These are phyloP conservation scores for Noctua comes DNA, from an alignment of 2,888 invertebrate genomes.

Conservation along the genomic window DNA sequence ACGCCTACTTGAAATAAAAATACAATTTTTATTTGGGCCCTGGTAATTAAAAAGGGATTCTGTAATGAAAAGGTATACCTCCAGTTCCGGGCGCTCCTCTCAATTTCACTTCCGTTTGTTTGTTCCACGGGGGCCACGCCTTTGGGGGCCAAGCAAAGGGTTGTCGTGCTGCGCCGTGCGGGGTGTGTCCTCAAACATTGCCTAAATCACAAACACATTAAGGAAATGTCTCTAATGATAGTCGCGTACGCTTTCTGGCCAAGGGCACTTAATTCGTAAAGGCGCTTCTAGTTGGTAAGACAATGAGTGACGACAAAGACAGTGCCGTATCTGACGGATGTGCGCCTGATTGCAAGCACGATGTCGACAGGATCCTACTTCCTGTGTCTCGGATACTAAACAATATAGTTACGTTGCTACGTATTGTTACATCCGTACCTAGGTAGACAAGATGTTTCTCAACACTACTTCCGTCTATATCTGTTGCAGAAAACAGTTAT, in stretches of 20 bases:
- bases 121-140: constrained; percentile 86
- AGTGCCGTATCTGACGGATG: constrained; percentile 73
- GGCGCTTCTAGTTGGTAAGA: constrained; percentile 56
- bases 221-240: constrained; percentile 63
- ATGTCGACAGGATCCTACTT: constrained; percentile 74
- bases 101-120: constrained; percentile 90
- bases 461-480: constrained; percentile 45
- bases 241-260: constrained; percentile 44
- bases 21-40: constrained; percentile 89
- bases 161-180: constrained; percentile 78
- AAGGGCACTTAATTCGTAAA: constrained; percentile 56
- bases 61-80: constrained; percentile 90
- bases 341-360: constrained; percentile 81
- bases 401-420: constrained; percentile 52
- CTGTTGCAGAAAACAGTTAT: constrained; percentile 33
- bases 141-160: constrained; percentile 84
- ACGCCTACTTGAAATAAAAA: constrained; percentile 90
- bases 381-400: constrained; percentile 77
- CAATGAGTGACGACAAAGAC: constrained; percentile 59
- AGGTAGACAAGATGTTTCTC: constrained; percentile 38
- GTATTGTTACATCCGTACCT: constrained; percentile 16
- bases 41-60: constrained; percentile 90
- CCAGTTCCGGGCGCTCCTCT: constrained; percentile 89
- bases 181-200: constrained; percentile 79
- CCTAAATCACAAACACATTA: constrained; percentile 75